Conservation (phyloP, 1,140 invertebrate species). For the Proctacanthus coquilletti region DNA sequence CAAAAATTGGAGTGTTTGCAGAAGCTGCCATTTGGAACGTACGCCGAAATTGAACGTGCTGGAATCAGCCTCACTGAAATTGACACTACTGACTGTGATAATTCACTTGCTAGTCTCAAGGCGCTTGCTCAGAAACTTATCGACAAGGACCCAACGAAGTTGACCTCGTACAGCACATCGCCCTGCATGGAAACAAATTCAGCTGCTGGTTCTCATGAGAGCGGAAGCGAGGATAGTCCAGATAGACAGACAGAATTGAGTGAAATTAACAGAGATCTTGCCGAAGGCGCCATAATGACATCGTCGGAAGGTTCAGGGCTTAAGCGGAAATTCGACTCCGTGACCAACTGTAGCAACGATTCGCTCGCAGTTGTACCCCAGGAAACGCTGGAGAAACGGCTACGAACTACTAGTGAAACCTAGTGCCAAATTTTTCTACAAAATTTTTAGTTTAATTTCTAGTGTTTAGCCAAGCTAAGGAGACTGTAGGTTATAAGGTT, state of each 20-base stretch:
- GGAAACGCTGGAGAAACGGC: not conserved
- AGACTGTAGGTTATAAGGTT: too few species aligned
- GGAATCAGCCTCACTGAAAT: slow-evolving; percentile 84
- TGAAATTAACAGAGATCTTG: too few species aligned
- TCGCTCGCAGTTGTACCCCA: not conserved
- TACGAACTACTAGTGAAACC: not conserved
- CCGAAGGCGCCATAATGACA: not conserved
- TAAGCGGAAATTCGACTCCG: not conserved
- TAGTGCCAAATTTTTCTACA: slow-evolving; percentile 1
- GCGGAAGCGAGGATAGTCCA: not conserved
- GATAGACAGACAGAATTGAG: too few species aligned
- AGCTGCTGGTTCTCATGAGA: too few species aligned
- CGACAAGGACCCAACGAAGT: slow-evolving; percentile 56
- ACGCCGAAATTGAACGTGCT: slow-evolving; percentile 82
- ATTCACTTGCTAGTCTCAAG: slow-evolving; percentile 71
- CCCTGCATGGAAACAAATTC: slow-evolving; percentile 16
- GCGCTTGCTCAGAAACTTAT: slow-evolving; percentile 65
- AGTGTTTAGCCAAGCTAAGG: too few species aligned
- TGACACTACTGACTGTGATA: slow-evolving; percentile 85
- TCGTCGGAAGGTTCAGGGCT: not conserved
- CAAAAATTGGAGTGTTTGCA: slow-evolving; percentile 84
- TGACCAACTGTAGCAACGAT: not conserved
- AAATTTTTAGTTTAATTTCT: too few species aligned
- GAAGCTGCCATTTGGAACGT: slow-evolving; percentile 90
- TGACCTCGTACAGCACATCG: slow-evolving; percentile 22